A percentile compares a stretch with the other conserved stretches of the same genome.
These are phyloP conservation scores for Platycnemis pennipes DNA, from an alignment of 2,888 invertebrate genomes.

Conservation along the genomic window DNA sequence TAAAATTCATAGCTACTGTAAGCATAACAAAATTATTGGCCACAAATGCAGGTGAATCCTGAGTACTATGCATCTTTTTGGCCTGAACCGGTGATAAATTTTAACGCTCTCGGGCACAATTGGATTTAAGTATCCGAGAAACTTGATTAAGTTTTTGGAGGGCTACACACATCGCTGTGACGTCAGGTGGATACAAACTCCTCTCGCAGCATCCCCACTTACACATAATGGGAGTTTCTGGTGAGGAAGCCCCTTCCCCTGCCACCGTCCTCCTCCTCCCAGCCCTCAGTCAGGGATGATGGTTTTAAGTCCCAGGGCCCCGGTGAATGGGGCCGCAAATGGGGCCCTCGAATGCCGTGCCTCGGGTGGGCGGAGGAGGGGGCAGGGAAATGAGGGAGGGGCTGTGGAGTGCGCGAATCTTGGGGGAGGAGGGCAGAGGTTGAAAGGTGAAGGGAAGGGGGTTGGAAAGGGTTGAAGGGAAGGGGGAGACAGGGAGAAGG, in stretches of 20 bases:
- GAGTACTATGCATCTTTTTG: not conserved
- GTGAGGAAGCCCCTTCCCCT: not conserved
- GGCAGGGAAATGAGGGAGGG: not conserved
- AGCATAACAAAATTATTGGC: too few species aligned
- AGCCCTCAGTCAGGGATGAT: conserved; percentile 8
- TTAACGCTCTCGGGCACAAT: conserved; percentile 31
- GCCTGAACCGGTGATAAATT: not conserved
- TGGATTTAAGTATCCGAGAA: conserved; percentile 40
- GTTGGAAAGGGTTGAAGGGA: not conserved
- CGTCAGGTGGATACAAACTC: conserved; percentile 53
- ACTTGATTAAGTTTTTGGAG: conserved; percentile 55
- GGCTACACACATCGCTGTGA: not conserved
- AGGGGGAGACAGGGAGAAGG: not conserved
- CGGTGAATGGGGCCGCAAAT: conserved; percentile 51
- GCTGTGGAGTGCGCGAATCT: not conserved
- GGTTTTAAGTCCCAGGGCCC: conserved; percentile 33
- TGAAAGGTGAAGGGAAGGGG: too few species aligned
- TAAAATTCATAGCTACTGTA: too few species aligned
- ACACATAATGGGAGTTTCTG: conserved; percentile 57
- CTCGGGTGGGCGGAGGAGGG: not conserved
- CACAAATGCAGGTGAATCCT: too few species aligned
- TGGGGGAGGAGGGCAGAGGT: not conserved
- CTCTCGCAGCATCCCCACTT: conserved; percentile 47
- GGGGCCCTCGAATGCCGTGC: not conserved
- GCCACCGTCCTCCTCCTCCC: too few species aligned